A percentile compares a stretch with the other conserved stretches of the same genome.
Conservation (phyloP, 2,888 invertebrate species). For the Panorpa germanica region DNA sequence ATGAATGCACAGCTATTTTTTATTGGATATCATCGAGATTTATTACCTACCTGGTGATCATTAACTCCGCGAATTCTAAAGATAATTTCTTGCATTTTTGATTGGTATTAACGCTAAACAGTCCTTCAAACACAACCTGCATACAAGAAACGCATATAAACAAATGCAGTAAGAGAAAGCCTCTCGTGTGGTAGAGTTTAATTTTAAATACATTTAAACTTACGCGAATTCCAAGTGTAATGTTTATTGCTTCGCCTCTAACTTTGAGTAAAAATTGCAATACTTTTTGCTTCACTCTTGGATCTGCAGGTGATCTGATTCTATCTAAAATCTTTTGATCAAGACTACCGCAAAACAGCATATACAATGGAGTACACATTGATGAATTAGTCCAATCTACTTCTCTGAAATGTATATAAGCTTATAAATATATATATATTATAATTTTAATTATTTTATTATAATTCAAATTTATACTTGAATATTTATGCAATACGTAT, state of each 20-base stretch:
- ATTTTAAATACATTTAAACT: not conserved
- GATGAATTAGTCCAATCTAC: conserved; percentile 59
- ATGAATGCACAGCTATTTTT: too few relatives aligned
- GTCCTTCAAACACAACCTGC: conserved; percentile 68
- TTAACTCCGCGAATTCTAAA: conserved; percentile 61
- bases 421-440: conserved; percentile 3
- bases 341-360: conserved; percentile 38
- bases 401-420: conserved; percentile 28
- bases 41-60: conserved; percentile 54
- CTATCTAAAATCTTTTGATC: conserved; percentile 38
- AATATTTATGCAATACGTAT: conserved; percentile 1
- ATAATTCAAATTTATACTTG: conserved; percentile 3
- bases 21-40: too few relatives aligned
- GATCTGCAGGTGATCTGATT: conserved; percentile 59
- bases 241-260: conserved; percentile 47
- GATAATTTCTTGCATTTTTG: conserved; percentile 63
- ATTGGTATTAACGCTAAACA: conserved; percentile 71
- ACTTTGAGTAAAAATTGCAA: conserved; percentile 64
- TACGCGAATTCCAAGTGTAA: conserved; percentile 68
- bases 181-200: not conserved
- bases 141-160: conserved; percentile 12
- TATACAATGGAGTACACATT: conserved; percentile 57
- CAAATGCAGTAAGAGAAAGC: conserved; percentile 7
- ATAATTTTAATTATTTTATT: not conserved
- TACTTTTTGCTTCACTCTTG: conserved; percentile 67